phyloP scores from a whole-genome alignment of 2,888 invertebrate genomes.

The Melanostoma mellinum region DNA sequence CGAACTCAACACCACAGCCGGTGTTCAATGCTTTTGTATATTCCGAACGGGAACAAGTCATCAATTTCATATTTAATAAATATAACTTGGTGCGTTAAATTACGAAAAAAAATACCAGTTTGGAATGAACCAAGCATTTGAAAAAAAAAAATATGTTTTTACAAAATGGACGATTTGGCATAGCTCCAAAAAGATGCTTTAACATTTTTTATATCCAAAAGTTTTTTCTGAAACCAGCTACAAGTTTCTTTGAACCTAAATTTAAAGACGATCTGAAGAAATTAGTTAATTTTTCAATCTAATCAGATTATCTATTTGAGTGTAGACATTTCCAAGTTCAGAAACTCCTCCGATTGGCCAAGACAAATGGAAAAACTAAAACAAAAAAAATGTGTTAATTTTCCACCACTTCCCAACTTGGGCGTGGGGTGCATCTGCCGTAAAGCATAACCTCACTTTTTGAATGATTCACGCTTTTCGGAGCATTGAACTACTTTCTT shows the following conservation, averaged over 20 bases:
- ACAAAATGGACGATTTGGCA: slow-evolving; percentile 43
- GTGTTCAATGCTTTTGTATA: no score
- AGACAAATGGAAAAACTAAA: not conserved
- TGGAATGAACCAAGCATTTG: no score
- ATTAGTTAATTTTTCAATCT: no score
- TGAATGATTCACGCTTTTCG: slow-evolving; percentile 63
- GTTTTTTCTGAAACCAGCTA: not conserved
- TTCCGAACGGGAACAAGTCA: no score
- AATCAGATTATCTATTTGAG: no score
- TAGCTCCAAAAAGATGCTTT: slow-evolving; percentile 1
- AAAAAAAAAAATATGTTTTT: not conserved
- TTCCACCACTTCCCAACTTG: slow-evolving; percentile 35
- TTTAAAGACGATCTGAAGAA: not conserved
- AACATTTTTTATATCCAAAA: not conserved
- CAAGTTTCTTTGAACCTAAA: not conserved
- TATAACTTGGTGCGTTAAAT: no score
- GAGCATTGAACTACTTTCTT: slow-evolving; percentile 59
- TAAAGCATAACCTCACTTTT: slow-evolving; percentile 63
- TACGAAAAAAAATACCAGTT: no score
- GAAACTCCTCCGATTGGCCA: not conserved
- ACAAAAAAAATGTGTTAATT: slow-evolving; percentile 12
- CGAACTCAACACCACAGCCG: no score
- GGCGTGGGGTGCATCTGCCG: slow-evolving; percentile 68
- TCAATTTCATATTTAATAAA: no score
- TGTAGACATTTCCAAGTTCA: no score